Evolutionary conservation across 2,797 vertebrate genomes (phyloP), one percentile per base, ranked within the genome.

Genomic region (Pipistrellus kuhlii): DNA sequence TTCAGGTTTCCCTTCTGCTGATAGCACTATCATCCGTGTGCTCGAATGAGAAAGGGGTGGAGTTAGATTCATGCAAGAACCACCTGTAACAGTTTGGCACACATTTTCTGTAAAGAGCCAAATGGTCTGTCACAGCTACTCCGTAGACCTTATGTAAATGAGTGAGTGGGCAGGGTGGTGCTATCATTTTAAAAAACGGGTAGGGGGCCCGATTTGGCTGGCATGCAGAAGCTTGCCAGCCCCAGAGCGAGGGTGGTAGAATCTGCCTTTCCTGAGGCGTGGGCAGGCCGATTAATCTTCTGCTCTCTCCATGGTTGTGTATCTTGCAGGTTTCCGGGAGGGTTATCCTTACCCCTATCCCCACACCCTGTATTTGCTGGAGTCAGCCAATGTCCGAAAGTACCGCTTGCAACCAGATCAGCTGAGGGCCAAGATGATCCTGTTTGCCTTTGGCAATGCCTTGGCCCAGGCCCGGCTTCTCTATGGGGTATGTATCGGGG

Each of bases 371-470:
- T 99, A 98, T 97, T 96, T 99, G 91, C 87, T 98, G 97, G 99
- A 99, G 78, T 96, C 95, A 1, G 98, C 96, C 32, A 98, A 96
- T 38, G 0, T 75, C 21, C 17, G 21, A 32, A 51, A 91, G 0
- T 7, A 68, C 17, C 98, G 97, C 94, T 98, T 99, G 86, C 95
- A 13, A 2, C 98, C 99, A 2, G 98, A 99, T 2, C 99, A 99
- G 95, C 98, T 99, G 76, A 98, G 98, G 91, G 99, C 99, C 94
- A 99, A 99, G 98, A 99, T 99, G 99, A 93, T 99, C 93, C 99
- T 99, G 98, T 99, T 99, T 85, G 96, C 98, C 69, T 99, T 99
- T 76, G 99, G 99, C 95, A 99, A 98, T 0, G 99, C 99, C 0
- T 97, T 99, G 97, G 98, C 98, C 41, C 99, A 98, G 68, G 99